Conservation (phyloP, 2,888 invertebrate species). For the Melinaea menophilus region DNA sequence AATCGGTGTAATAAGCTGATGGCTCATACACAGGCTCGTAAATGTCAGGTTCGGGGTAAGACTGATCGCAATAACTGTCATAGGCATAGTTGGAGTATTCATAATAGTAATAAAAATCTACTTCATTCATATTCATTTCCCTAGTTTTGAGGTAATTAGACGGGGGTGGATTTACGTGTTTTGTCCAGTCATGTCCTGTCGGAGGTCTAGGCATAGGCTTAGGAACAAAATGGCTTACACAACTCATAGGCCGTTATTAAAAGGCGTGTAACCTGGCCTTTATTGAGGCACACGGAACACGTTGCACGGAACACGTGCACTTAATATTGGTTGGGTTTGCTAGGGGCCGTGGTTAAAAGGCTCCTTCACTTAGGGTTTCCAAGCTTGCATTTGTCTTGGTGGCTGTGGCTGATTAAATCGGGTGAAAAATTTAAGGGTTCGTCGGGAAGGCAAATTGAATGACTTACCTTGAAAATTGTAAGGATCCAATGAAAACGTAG, state of each 20-base stretch:
- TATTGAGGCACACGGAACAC: no score
- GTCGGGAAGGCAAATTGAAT: background rate
- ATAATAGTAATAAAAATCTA: conserved; percentile 29
- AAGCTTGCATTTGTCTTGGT: conserved; percentile 15
- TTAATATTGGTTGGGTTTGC: conserved; percentile 31
- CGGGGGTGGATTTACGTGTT: conserved; percentile 30
- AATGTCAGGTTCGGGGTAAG: conserved; percentile 2
- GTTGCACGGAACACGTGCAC: conserved; percentile 18
- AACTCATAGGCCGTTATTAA: conserved; percentile 14
- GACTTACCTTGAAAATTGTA: background rate
- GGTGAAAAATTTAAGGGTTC: background rate
- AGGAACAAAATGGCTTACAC: conserved; percentile 25
- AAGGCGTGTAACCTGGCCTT: no score
- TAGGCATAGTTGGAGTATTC: conserved; percentile 19
- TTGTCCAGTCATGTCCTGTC: conserved; percentile 26
- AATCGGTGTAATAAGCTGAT: background rate
- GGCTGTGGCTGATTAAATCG: conserved; percentile 8
- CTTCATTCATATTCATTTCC: conserved; percentile 13
- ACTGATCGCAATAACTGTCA: conserved; percentile 8
- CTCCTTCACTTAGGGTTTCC: conserved; percentile 13
- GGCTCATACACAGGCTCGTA: background rate
- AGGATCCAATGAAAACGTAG: conserved; percentile 5
- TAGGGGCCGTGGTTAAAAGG: conserved; percentile 19
- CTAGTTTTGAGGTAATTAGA: conserved; percentile 30
- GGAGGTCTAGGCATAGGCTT: conserved; percentile 11